Evolutionary conservation across 2,888 invertebrate species (phyloP).

Genomic region (Troides oblongomaculatus): DNA sequence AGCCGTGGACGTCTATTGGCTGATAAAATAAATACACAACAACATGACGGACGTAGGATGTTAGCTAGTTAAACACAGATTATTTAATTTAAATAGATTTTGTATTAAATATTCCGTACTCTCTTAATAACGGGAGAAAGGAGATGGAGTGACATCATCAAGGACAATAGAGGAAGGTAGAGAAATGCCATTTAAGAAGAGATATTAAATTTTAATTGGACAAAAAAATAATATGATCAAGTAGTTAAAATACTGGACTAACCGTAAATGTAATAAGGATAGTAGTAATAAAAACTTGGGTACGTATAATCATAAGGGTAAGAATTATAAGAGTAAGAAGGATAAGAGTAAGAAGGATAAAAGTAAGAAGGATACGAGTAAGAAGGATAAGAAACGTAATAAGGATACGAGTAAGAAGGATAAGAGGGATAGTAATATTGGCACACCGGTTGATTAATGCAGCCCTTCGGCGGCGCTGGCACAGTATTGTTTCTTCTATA

Average conservation of each 20-base stretch:
- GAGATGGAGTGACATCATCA: too few relatives aligned
- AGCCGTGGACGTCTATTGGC: too few relatives aligned
- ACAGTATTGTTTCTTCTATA: constrained; percentile 2
- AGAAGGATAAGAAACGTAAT: constrained; percentile 3
- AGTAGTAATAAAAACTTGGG: constrained; percentile 38
- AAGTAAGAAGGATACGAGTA: constrained; percentile 30
- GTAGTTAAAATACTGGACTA: constrained; percentile 7
- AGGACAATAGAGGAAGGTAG: too few relatives aligned
- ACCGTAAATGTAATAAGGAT: constrained; percentile 37
- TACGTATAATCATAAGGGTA: constrained; percentile 20
- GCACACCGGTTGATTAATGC: constrained; percentile 3
- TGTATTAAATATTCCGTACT: too few relatives aligned
- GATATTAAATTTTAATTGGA: too few relatives aligned
- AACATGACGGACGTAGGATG: too few relatives aligned
- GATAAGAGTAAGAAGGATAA: constrained; percentile 36
- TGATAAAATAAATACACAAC: too few relatives aligned
- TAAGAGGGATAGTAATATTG: constrained; percentile 12
- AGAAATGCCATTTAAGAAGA: too few relatives aligned
- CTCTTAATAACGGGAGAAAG: too few relatives aligned
- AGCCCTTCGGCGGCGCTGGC: not conserved
- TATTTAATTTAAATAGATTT: too few relatives aligned
- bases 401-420: constrained; percentile 33
- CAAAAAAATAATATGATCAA: too few relatives aligned
- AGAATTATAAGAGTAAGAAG: constrained; percentile 11
- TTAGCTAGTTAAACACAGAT: too few relatives aligned